Evolutionary conservation across 2,888 invertebrate genomes (phyloP), one percentile per base, ranked within the genome.

Genomic region (Drosophila robusta): DNA sequence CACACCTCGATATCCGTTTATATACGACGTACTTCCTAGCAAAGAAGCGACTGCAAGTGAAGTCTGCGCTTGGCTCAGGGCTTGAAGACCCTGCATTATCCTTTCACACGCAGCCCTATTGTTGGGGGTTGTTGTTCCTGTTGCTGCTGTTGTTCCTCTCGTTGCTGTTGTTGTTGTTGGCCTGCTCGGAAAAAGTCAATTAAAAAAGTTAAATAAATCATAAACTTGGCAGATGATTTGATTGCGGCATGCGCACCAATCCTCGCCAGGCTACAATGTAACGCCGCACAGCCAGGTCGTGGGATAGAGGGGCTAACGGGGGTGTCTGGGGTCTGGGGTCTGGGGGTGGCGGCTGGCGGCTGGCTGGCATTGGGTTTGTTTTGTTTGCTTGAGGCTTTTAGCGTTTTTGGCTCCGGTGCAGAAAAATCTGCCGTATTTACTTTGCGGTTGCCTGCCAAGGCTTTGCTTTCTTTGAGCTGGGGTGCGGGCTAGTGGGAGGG

Each of bases 201-300:
- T 91, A 91, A 91, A 91, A 91, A 90, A 90, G 91, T 91, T 91
- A 90, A 91, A 91, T 91, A 91, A 91, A 91, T 91, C 91, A 91
- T 91, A 91, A 90, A 81, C 88, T 89, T 90, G 90, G 90, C 90
- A 90, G 90, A 87, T 89, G 87, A 88, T 87, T 87, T 88, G 89
- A 88, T 89, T 89, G 87, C 89, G 90, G 89, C 87, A 82, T 82
- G 84, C 81, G 85, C 82, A 87, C 82, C 87, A 86, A 80, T 85
- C 82, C 72, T 24, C 41, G 80, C 68, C 75, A 61, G 70, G 70
- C 82, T 38, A 79, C 77, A 79, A 62, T 79, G 85, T 50, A 66
- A 12, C 44, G 39, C 42, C 18, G 49, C 41, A 11, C 32, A 52
- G 32, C 9, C 29, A 9, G 8, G 9, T 29, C 2, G 41, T 41